Evolutionary conservation across 2,113 vertebrate genomes (phyloP), one percentile per base, ranked within the genome.

Genomic region (Syngnathoides biaculeatus): DNA sequence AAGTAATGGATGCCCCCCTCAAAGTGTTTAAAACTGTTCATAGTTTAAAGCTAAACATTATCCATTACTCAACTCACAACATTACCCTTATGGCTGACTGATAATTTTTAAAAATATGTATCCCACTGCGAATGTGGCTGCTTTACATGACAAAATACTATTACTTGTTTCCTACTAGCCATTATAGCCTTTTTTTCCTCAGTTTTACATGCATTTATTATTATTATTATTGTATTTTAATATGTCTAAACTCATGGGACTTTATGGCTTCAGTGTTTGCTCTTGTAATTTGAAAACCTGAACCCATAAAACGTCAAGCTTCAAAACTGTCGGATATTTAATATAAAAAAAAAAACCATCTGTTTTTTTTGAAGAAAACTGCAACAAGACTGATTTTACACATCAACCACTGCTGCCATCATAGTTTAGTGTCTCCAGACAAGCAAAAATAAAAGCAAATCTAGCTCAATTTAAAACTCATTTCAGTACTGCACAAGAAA

Each of bases 401-500:
- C 71, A 43, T 57, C 38, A 65, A 68, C 68, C 57, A 35, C 8
- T 27, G 58, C 72, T 81, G 72, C 63, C 67, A 67, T 45, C 48
- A 30, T 3, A 40, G 40, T 24, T 69, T 19, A 61, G 27, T 40
- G 63, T 62, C 24, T 73, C 70, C 61, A 62, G 55, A 22, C 1
- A 68, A 27, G 30, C 19, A 53, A 70, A 72, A 17, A 50, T 42
- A 68, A 27, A 78, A 68, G 45, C 43, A 64, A 70, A 42, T 71
- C 27, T 10, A 57, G 67, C 19, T 65, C 5, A 62, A 76, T 72
- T 66, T 50, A 22, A 63, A 62, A 65, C n/a, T 43, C 56, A 74
- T 55, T 65, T 35, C 61, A 82, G 61, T 0, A 27, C 72, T 67
- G 45, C 14, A 17, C 57, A 72, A 57, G 53, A 57, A 57, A 70